Evolutionary conservation across 1,140 invertebrate species (phyloP).

Genomic region (Gonioctena quinquepunctata): DNA sequence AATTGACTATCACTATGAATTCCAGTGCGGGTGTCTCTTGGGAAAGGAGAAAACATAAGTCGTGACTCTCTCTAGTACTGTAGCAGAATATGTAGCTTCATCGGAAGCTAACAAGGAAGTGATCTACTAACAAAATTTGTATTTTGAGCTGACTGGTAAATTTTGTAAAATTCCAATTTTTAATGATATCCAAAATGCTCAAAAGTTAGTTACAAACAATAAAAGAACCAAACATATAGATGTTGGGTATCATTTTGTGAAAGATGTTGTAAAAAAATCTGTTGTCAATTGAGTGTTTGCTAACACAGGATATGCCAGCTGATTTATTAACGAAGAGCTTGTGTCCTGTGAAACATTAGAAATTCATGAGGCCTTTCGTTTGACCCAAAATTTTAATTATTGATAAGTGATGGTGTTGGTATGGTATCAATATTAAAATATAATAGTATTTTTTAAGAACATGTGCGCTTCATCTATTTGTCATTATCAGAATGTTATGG

Average conservation of each 20-base stretch:
- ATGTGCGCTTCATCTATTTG: too few relatives aligned
- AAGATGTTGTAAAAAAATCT: background rate
- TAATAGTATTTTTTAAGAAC: too few relatives aligned
- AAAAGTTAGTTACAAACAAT: background rate
- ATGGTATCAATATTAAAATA: background rate
- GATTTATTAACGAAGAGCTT: conserved; percentile 35
- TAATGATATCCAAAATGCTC: background rate
- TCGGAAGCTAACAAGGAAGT: conserved; percentile 37
- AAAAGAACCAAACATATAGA: background rate
- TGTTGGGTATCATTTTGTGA: background rate
- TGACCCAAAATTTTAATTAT: background rate
- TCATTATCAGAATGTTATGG: too few relatives aligned
- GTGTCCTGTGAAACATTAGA: background rate
- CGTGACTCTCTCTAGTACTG: conserved; percentile 51
- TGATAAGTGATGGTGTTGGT: background rate
- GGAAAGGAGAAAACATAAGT: conserved; percentile 49
- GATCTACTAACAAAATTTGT: conserved; percentile 32
- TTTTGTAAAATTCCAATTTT: conserved; percentile 28
- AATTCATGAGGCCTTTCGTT: background rate
- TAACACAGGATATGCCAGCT: conserved; percentile 32
- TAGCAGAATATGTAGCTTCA: conserved; percentile 52
- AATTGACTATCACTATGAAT: conserved; percentile 49
- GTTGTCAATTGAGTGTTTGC: background rate
- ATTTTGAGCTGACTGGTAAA: conserved; percentile 32
- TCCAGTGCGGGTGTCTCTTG: conserved; percentile 40